Percentiles rank a stretch among this genome's conserved stretches.
Evolutionary conservation across 2,888 invertebrate genomes (phyloP).

Genomic region (Polymixis flavicincta): DNA sequence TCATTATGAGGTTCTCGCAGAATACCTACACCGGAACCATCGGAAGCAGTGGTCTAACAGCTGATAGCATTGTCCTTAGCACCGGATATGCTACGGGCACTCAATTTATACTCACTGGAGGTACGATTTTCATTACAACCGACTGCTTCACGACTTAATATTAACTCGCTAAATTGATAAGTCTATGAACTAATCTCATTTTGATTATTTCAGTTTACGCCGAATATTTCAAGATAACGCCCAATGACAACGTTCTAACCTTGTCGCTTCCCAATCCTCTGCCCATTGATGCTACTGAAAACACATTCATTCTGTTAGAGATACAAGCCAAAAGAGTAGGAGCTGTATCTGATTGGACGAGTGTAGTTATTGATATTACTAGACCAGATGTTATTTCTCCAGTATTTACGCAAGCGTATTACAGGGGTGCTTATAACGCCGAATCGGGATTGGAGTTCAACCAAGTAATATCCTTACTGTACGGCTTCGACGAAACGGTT

Average conservation of each 20-base stretch:
- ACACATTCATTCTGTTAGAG: slow-evolving; percentile 75
- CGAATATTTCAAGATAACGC: slow-evolving; percentile 67
- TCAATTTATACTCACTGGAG: slow-evolving; percentile 74
- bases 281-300: slow-evolving; percentile 66
- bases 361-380: slow-evolving; percentile 73
- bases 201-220: slow-evolving; percentile 71
- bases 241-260: slow-evolving; percentile 65
- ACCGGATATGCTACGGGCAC: slow-evolving; percentile 73
- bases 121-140: slow-evolving; percentile 64
- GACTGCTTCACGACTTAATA: not conserved
- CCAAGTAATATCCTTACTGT: slow-evolving; percentile 68
- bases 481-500: slow-evolving; percentile 75
- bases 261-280: slow-evolving; percentile 62
- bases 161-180: not conserved
- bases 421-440: slow-evolving; percentile 71
- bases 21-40: slow-evolving; percentile 76
- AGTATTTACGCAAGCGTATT: slow-evolving; percentile 73
- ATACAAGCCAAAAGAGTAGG: slow-evolving; percentile 76
- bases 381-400: slow-evolving; percentile 66
- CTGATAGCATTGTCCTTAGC: slow-evolving; percentile 73
- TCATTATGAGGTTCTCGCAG: slow-evolving; percentile 75
- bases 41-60: slow-evolving; percentile 65
- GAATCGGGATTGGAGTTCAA: slow-evolving; percentile 68
- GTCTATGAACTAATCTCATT: not conserved
- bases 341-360: slow-evolving; percentile 74